Percentiles rank a stretch among this genome's conserved stretches.
phyloP scores from a whole-genome alignment of 2,797 vertebrate genomes.

The Paedocypris micromegethes region DNA sequence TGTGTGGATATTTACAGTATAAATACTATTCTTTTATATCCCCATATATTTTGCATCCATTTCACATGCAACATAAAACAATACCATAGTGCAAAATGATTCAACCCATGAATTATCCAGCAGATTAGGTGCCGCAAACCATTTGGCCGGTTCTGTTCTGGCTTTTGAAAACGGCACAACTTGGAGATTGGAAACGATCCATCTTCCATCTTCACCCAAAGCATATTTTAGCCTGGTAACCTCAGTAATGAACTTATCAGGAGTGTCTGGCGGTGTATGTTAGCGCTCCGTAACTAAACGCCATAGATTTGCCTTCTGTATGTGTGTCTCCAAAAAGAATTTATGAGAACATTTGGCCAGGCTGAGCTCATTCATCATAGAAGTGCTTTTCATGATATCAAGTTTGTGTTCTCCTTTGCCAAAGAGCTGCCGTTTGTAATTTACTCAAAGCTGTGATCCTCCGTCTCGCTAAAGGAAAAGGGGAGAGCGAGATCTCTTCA shows the following conservation, averaged over 20 bases:
- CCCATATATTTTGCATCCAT: too few species aligned
- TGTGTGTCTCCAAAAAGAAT: constrained; percentile 16
- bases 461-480: not conserved
- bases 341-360: constrained; percentile 24
- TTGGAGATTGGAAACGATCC: too few species aligned
- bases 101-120: too few species aligned
- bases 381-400: constrained; percentile 15
- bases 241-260: constrained; percentile 7
- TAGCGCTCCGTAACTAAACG: constrained; percentile 11
- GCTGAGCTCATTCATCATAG: constrained; percentile 8
- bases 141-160: too few species aligned
- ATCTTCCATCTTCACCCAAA: too few species aligned
- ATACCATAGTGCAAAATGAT: too few species aligned
- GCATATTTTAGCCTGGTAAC: not conserved
- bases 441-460: constrained; percentile 3
- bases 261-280: constrained; percentile 19
- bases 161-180: too few species aligned
- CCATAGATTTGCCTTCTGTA: constrained; percentile 17
- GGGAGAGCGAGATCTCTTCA: not conserved
- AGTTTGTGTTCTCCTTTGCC: constrained; percentile 16
- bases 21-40: too few species aligned
- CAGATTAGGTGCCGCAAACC: too few species aligned
- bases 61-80: too few species aligned
- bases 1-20: too few species aligned
- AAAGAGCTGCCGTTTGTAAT: constrained; percentile 13